Conservation (phyloP, 1,140 invertebrate species). For the Hirudo medicinalis region DNA sequence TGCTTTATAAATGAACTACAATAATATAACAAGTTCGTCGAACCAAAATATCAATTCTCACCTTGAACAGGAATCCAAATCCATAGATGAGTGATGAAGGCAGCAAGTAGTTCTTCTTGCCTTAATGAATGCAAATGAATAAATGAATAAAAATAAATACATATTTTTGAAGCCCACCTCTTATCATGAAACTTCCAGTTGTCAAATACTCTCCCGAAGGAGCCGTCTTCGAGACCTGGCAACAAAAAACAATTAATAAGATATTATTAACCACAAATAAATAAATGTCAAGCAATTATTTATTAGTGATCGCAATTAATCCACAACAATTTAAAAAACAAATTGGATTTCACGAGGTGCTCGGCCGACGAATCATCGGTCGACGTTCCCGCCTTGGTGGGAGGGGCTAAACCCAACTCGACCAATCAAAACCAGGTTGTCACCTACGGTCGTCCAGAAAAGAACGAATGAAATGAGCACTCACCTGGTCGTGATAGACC, state of each 20-base stretch:
- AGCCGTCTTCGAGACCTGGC: constrained; percentile 79
- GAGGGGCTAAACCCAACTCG: too few relatives aligned
- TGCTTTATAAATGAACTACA: too few relatives aligned
- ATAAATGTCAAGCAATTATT: too few relatives aligned
- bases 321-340: too few relatives aligned
- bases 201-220: constrained; percentile 91
- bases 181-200: constrained; percentile 90
- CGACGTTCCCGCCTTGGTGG: too few relatives aligned
- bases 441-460: too few relatives aligned
- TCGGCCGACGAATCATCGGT: too few relatives aligned
- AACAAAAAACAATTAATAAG: constrained; percentile 14
- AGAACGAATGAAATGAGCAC: not conserved
- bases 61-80: constrained; percentile 76
- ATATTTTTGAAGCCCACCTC: constrained; percentile 59
- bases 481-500: constrained; percentile 79
- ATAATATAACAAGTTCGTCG: too few relatives aligned
- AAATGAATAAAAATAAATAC: constrained; percentile 9
- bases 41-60: constrained; percentile 19
- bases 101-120: constrained; percentile 88
- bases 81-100: constrained; percentile 81
- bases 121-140: constrained; percentile 30
- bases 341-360: too few relatives aligned
- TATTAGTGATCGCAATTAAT: too few relatives aligned
- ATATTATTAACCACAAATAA: not conserved
- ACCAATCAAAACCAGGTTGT: too few relatives aligned